Evolutionary conservation across 2,888 invertebrate species (phyloP), one percentile per base, ranked within the genome.

Genomic region (Argyra leucocephala): DNA sequence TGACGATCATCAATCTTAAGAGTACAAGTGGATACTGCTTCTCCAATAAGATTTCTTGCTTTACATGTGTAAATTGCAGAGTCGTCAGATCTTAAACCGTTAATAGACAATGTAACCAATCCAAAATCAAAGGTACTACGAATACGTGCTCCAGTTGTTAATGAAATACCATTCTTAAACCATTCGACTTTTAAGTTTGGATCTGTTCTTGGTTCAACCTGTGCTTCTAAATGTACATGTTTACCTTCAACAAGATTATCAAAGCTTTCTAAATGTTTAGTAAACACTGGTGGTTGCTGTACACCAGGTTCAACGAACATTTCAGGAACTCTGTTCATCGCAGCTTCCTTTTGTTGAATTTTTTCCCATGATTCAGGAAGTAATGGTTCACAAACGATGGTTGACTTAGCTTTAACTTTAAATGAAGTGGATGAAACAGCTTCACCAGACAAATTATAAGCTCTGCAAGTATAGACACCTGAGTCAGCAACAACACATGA

Each of bases 81-180:
- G 80, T 98, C 97, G 73, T 95, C 94, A 63, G 87, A 85, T 72
- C 96, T 85, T 60, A 95, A 75, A 3, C 93, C 88, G 75, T 93
- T 91, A 67, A 96, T 89, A 21, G 95, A 93, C 31, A 96, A 80
- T 0, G 95, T 93, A 0, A 98, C 97, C 67, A 96, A 85, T 62
- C 98, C 98, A 80, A 99, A 98, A 78, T 99, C 98, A 75, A 97
- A 94, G 26, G 94, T 92, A 72, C 95, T 95, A 75, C 93, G 89
- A 69, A 96, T 85, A 71, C 97, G 86, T 48, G 96, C 90, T 70
- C 93, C 93, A 67, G 91, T 92, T 67, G 91, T 90, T 22, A 94
- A 82, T 0, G 91, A 84, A 61, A 90, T 81, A n/a, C 93, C 92
- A 76, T 94, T 95, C 76, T 93, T 93, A 79, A 90, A 94, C 94